Base-by-base conservation (phyloP, 2,797 vertebrate genomes). In the Bufotes viridis region DNA sequence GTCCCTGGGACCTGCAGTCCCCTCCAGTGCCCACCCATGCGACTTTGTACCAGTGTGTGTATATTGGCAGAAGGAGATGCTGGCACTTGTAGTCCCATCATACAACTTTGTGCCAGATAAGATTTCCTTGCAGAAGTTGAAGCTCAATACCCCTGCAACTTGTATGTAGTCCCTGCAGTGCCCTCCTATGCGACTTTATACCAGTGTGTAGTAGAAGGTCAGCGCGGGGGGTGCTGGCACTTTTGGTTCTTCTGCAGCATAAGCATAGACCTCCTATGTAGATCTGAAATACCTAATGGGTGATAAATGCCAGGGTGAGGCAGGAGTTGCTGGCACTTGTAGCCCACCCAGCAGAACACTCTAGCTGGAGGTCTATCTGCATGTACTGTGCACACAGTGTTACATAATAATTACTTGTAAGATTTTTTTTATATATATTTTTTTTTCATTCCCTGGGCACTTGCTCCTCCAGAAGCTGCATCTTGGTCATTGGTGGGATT, bases 401-500 rank as follows among this genome's bases (percentile, higher is more conserved):
- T 51, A 76, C 74, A 76, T 76, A 76, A 76, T 53, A 53, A 51
- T 49, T 49, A 22, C 55, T 29, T 29, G 24, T 18, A 29, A 12
- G 13, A 58, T 58, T 58, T 42, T 18, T 34, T 34, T 34, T 34
- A 34, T 34, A 34, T 34, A 34, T 34, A 34, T 34, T 34, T 29
- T 24, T 1, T 13, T 1, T 78, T 55, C 42, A 42, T 6, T 42
- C 42, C 42, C 6, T 42, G 42, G 42, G 42, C 81, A 86, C 87
- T 89, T 89, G 87, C 65, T 88, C n/a, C 78, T 58, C 53, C 82
- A 55, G 57, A 49, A 79, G 78, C 75, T 51, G 58, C 11, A 78
- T 26, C 6, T 22, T 63, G n/a, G 84, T 78, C 75, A 89, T 89
- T 88, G 82, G 79, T 55, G 34, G 86, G 67, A 42, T 42, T 72